Evolutionary conservation across 2,113 vertebrate genomes (phyloP).

Genomic region (Cyprinodon tularosa): DNA sequence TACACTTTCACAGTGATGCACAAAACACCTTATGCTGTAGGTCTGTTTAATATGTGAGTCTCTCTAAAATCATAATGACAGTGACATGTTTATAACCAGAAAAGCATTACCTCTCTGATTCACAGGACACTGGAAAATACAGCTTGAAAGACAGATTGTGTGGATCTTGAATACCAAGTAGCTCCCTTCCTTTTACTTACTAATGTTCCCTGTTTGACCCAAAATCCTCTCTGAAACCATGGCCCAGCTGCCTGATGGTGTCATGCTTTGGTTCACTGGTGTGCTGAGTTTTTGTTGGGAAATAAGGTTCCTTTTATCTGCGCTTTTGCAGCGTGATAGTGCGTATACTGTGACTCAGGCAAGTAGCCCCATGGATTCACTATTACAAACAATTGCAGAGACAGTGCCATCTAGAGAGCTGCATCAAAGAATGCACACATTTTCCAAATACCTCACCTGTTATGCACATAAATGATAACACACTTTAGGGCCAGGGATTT

Average conservation of each 20-base stretch:
- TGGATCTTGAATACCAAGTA: neutral
- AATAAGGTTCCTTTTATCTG: conserved; percentile 4
- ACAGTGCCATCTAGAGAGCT: conserved; percentile 55
- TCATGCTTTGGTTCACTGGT: conserved; percentile 3
- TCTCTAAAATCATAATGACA: neutral
- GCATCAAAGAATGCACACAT: conserved; percentile 13
- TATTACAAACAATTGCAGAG: conserved; percentile 1
- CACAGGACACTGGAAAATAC: neutral
- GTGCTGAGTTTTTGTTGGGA: neutral
- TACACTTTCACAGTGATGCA: neutral
- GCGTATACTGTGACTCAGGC: neutral
- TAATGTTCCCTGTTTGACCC: neutral
- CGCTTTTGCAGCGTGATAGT: neutral
- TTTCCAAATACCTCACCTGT: neutral
- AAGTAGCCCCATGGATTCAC: neutral
- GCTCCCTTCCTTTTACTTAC: conserved; percentile 14
- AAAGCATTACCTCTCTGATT: neutral
- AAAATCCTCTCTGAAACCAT: conserved; percentile 17
- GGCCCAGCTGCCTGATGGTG: conserved; percentile 10
- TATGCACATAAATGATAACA: neutral
- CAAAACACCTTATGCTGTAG: neutral
- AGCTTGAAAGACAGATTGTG: conserved; percentile 23
- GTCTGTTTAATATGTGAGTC: neutral
- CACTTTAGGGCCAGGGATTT: neutral
- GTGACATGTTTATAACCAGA: neutral